Evolutionary conservation across 2,888 invertebrate genomes (phyloP).

Genomic region (Cryptus viduatorius): DNA sequence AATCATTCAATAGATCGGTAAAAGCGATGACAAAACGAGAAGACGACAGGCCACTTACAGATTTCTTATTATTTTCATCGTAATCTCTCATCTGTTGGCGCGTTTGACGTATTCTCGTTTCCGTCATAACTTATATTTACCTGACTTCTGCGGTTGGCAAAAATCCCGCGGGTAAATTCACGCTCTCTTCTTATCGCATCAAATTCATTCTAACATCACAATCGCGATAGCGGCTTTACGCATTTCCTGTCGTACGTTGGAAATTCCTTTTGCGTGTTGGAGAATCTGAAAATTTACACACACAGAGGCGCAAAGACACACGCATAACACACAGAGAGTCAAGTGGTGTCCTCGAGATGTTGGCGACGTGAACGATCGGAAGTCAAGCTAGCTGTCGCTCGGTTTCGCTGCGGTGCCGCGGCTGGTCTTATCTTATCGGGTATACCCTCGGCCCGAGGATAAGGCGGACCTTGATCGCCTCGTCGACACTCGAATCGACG

Average conservation of each 20-base stretch:
- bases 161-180: not conserved
- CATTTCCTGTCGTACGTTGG: not conserved
- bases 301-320: not conserved
- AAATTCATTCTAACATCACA: not conserved
- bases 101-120: too few relatives aligned
- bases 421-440: constrained; percentile 82
- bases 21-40: too few relatives aligned
- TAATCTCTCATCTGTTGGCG: too few relatives aligned
- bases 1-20: not conserved
- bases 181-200: not conserved
- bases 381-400: constrained; percentile 68
- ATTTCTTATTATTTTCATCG: not conserved
- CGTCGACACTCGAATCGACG: constrained; percentile 77
- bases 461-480: constrained; percentile 83
- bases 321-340: not conserved
- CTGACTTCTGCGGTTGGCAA: too few relatives aligned
- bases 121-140: too few relatives aligned
- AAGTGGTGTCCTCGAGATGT: constrained; percentile 56
- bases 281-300: not conserved
- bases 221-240: not conserved
- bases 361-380: constrained; percentile 74
- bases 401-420: constrained; percentile 44
- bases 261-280: not conserved
- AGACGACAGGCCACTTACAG: too few relatives aligned
- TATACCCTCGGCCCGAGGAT: constrained; percentile 78